Evolutionary conservation across 2,888 invertebrate genomes (phyloP).

Genomic region (Thera obeliscata): DNA sequence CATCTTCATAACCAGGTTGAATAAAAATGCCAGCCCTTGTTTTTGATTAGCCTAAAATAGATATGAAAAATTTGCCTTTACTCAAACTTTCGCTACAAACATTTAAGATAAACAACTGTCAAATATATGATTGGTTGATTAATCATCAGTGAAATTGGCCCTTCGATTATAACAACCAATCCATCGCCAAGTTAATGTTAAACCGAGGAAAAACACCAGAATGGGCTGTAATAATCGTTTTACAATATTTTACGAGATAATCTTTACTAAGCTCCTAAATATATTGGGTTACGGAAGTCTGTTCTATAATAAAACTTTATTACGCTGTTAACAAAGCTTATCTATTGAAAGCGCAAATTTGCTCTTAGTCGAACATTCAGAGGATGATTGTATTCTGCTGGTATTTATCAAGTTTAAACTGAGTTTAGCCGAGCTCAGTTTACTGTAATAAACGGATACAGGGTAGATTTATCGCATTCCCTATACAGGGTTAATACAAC

Average conservation of each 20-base stretch:
- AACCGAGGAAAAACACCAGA: neutral
- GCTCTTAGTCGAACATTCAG: conserved; percentile 19
- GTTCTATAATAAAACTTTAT: conserved; percentile 34
- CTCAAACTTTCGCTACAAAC: too few species aligned
- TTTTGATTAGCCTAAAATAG: too few species aligned
- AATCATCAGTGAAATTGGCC: too few species aligned
- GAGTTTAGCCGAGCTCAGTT: neutral
- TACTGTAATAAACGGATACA: neutral
- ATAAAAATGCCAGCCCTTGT: too few species aligned
- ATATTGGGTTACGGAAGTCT: conserved; percentile 29
- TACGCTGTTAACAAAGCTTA: conserved; percentile 33
- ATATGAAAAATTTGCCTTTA: too few species aligned
- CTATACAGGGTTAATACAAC: too few species aligned
- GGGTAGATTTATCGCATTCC: neutral
- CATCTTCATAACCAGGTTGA: too few species aligned
- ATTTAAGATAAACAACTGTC: too few species aligned
- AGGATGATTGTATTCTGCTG: neutral
- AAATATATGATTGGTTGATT: too few species aligned
- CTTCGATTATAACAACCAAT: neutral
- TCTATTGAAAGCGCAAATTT: conserved; percentile 25
- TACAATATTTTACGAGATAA: conserved; percentile 17
- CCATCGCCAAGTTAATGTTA: neutral
- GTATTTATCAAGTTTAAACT: neutral
- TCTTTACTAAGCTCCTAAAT: conserved; percentile 28
- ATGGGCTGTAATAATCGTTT: neutral